Evolutionary conservation across 2,113 vertebrate genomes (phyloP), one percentile per base, ranked within the genome.

Genomic region (Galbula dea): DNA sequence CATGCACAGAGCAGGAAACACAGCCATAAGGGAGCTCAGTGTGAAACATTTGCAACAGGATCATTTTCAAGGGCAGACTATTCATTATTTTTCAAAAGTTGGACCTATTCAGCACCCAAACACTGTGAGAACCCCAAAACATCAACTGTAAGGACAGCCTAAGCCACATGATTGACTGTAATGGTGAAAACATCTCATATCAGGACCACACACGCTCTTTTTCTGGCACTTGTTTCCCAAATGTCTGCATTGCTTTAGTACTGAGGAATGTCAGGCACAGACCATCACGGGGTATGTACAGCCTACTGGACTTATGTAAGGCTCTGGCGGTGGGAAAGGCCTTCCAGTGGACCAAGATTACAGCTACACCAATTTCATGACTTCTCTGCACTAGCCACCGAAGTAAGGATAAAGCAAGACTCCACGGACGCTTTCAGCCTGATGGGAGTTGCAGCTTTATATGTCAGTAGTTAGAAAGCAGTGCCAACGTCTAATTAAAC

Each of bases 401-500:
- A 15, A 72, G 12, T 8, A 65, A 89, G 76, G 51, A 59, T 23
- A 95, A 77, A 88, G 26, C 27, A 85, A 83, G 29, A 9, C 54
- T 91, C 14, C 41, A 57, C 65, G 18, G 30, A 83, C 80, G 22
- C 7, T 4, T 1, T 83, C 45, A 85, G n/a, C 22, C 39, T 75
- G 45, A 43, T 30, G 15, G 41, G n/a, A 83, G 8, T 32, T 89
- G 34, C 29, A 93, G 36, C 7, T 89, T 89, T 83, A n/a, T 80
- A 54, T 63, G 61, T 76, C 62, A 67, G 36, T 46, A 71, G 34
- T 83, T 51, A 93, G 66, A 69, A 94, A 92, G 61, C 39, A 89
- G 45, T 66, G 59, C 14, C 74, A 67, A 55, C 39, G 86, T 27
- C 39, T 86, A 86, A 82, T 89, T 75, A 95, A 93, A 69, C 30